Base-by-base conservation (phyloP, 2,888 invertebrate species). In the Panzeria rudis region DNA sequence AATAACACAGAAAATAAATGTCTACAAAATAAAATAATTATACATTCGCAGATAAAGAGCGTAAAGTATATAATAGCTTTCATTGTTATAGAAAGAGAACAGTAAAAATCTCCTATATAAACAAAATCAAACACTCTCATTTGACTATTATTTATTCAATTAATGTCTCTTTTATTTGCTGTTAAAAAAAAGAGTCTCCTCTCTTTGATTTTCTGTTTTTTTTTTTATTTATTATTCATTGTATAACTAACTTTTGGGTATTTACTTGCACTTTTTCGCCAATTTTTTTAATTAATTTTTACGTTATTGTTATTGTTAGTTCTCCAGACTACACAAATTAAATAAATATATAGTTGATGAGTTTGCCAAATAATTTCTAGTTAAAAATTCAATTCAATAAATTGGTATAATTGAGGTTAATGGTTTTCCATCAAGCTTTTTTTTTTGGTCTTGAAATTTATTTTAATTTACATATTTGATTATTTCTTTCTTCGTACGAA, bases 21-120 rank as follows among this genome's bases (percentile, higher is more conserved):
- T 25, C 54, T 54, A 68, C 56, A 66, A 29, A 68, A 77, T 52
- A 29, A 52, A 41, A 23, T 7, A 52, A 59, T 9, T n/a, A 17
- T 23, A 56, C 15, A 38, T 23, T 62, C 38, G 13, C 20, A 25
- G 41, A 20, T 41, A 50, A 15, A 61, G 62, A 52, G 62, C 9
- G 17, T n/a, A 41, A 64, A 64, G 9, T 71, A 72, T 54, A 54
- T 38, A 50, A 38, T 32, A 50, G 6, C 8, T 56, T 35, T 56
- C 23, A 23, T 38, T 71, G n/a, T 29, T 29, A 56, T 17, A 44
- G 17, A 71, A 38, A 50, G 50, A 54, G 17, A 15, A 69, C 23
- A 8, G n/a, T n/a, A 25, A 15, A 38, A 0, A 8, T 52, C 38
- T 17, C 38, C 38, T 52, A 20, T 38, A 20, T 50, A 73, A 47